A percentile compares a stretch with the other conserved stretches of the same genome.
Evolutionary conservation across 2,113 vertebrate genomes (phyloP).

Genomic region (Perca schrenkii): DNA sequence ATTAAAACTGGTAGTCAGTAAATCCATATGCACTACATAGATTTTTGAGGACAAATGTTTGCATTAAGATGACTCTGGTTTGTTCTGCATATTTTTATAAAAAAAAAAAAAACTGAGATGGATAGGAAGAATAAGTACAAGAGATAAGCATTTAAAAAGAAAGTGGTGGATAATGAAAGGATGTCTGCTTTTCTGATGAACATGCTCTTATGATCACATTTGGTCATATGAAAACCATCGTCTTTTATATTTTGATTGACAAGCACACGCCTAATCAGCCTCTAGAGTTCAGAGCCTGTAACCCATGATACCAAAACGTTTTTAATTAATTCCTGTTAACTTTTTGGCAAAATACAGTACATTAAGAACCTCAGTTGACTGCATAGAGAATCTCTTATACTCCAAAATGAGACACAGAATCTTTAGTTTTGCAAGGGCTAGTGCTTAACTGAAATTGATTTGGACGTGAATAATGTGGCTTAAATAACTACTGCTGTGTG

Average conservation of each 20-base stretch:
- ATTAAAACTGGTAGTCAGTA: background rate
- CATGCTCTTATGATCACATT: background rate
- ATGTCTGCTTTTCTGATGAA: background rate
- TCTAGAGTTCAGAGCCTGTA: background rate
- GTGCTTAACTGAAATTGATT: slow-evolving; percentile 24
- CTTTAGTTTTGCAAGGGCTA: background rate
- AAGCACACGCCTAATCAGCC: background rate
- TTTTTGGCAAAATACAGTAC: background rate
- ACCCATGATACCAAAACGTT: background rate
- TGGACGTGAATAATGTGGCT: background rate
- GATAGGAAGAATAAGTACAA: background rate
- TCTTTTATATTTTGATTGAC: background rate
- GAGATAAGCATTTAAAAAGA: background rate
- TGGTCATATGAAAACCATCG: background rate
- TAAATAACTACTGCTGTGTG: slow-evolving; percentile 2
- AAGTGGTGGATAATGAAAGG: background rate
- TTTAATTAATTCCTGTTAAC: slow-evolving; percentile 4
- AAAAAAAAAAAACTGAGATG: background rate
- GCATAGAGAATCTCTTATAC: background rate
- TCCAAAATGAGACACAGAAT: background rate
- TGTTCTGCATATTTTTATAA: background rate
- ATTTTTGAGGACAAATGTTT: background rate
- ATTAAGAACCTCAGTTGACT: background rate
- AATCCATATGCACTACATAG: no score
- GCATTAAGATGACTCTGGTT: background rate